Conservation (phyloP, 2,888 invertebrate genomes). For the Dendrolimus houi region DNA sequence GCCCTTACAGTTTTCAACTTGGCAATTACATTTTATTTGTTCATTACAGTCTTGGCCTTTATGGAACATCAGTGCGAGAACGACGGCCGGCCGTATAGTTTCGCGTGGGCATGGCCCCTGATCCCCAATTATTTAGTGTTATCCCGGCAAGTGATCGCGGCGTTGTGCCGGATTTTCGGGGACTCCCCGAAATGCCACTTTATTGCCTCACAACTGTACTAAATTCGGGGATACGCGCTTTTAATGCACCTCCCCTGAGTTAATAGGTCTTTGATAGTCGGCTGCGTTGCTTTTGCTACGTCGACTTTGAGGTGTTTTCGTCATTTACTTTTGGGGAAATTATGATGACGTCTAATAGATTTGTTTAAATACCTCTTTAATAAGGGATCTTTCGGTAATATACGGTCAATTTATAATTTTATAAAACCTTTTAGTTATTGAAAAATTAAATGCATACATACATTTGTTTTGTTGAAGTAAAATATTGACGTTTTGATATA, state of each 20-base stretch:
- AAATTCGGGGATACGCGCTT: conserved; percentile 2
- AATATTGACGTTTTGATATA: too few species aligned
- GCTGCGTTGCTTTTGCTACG: not conserved
- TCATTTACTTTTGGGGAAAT: not conserved
- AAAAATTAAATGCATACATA: too few species aligned
- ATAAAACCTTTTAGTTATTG: too few species aligned
- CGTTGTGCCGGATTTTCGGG: conserved; percentile 10
- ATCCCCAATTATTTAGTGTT: conserved; percentile 27
- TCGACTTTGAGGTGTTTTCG: not conserved
- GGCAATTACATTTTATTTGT: too few species aligned
- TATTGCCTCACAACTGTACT: conserved; percentile 7
- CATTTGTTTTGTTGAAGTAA: too few species aligned
- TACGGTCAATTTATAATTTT: too few species aligned
- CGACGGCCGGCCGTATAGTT: not conserved
- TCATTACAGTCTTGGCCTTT: too few species aligned
- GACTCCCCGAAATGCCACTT: conserved; percentile 4
- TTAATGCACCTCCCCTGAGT: not conserved
- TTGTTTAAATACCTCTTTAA: too few species aligned
- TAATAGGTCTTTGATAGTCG: not conserved
- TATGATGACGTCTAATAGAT: not conserved
- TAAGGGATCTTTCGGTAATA: too few species aligned
- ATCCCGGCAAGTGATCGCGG: conserved; percentile 17
- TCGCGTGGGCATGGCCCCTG: conserved; percentile 5
- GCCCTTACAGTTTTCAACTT: too few species aligned
- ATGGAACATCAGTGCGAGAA: not conserved